Conservation (phyloP, 1,140 invertebrate species). For the Lethocerus indicus region DNA sequence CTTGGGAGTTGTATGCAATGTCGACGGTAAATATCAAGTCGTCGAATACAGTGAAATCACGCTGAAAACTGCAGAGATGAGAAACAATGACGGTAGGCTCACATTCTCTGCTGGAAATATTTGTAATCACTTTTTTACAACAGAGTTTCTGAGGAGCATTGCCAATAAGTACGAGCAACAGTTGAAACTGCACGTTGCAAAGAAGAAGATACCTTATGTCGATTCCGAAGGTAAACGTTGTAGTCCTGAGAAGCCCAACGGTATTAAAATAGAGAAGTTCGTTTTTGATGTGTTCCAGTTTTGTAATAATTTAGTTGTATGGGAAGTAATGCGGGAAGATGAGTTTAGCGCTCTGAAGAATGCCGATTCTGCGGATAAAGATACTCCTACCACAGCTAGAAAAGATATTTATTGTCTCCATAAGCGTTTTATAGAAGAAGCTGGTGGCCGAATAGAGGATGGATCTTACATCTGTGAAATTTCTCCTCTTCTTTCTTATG, state of each 20-base stretch:
- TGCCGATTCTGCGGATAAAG: conserved; percentile 65
- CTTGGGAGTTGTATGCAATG: conserved; percentile 87
- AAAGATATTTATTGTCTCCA: conserved; percentile 67
- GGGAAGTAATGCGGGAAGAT: conserved; percentile 80
- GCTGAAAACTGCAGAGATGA: conserved; percentile 62
- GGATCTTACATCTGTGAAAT: conserved; percentile 68
- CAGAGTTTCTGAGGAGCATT: conserved; percentile 61
- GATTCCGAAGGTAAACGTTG: conserved; percentile 47
- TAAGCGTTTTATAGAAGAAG: conserved; percentile 60
- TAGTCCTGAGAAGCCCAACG: conserved; percentile 72
- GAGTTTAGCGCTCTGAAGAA: conserved; percentile 98
- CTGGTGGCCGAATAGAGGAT: conserved; percentile 50
- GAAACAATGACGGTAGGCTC: conserved; percentile 59
- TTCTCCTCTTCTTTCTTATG: conserved; percentile 79
- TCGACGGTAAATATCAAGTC: conserved; percentile 75
- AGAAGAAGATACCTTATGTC: conserved; percentile 90
- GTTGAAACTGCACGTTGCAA: conserved; percentile 84
- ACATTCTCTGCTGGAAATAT: conserved; percentile 92
- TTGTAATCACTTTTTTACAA: conserved; percentile 94
- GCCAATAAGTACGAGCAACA: conserved; percentile 42
- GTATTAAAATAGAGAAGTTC: conserved; percentile 99
- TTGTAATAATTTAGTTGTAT: conserved; percentile 75
- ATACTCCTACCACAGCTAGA: conserved; percentile 76
- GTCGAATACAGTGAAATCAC: conserved; percentile 98
- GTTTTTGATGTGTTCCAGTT: conserved; percentile 97